Percentiles rank a stretch among this genome's conserved stretches.
Evolutionary conservation across 2,888 invertebrate genomes (phyloP).

Genomic region (Oligia latruncula): DNA sequence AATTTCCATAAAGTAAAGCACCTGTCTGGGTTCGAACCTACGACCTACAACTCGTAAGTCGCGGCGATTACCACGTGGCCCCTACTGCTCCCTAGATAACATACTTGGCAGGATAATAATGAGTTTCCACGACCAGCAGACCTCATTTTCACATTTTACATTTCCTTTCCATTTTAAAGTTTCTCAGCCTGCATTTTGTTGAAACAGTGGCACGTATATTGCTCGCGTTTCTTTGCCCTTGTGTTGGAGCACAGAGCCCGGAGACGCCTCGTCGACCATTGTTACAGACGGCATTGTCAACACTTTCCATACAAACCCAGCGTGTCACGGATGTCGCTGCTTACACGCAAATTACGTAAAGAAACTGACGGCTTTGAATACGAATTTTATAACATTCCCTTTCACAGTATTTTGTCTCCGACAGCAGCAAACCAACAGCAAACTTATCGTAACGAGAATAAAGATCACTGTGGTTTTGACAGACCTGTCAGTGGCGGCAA

Average conservation of each 20-base stretch:
- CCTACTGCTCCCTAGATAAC: not conserved
- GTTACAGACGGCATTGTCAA: not conserved
- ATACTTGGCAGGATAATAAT: not conserved
- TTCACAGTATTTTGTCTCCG: not conserved
- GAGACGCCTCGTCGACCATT: not conserved
- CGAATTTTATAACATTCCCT: not conserved
- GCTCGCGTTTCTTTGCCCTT: slow-evolving; percentile 1
- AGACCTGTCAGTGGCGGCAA: not conserved
- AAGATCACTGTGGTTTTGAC: not conserved
- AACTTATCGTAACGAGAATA: not conserved
- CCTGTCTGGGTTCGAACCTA: not conserved
- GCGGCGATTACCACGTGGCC: too few species aligned
- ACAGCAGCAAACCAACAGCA: not conserved
- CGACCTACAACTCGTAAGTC: not conserved
- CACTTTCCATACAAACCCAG: not conserved
- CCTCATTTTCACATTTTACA: not conserved
- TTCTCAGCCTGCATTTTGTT: slow-evolving; percentile 3
- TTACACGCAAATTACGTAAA: not conserved
- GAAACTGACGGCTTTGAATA: not conserved
- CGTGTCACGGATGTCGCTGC: not conserved
- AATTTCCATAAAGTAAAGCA: not conserved
- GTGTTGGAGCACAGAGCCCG: not conserved
- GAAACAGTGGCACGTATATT: slow-evolving; percentile 14
- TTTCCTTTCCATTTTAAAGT: slow-evolving; percentile 1
- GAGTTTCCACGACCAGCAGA: not conserved